Evolutionary conservation across 1,140 invertebrate genomes (phyloP), one percentile per base, ranked within the genome.

Genomic region (Drosophila persimilis): DNA sequence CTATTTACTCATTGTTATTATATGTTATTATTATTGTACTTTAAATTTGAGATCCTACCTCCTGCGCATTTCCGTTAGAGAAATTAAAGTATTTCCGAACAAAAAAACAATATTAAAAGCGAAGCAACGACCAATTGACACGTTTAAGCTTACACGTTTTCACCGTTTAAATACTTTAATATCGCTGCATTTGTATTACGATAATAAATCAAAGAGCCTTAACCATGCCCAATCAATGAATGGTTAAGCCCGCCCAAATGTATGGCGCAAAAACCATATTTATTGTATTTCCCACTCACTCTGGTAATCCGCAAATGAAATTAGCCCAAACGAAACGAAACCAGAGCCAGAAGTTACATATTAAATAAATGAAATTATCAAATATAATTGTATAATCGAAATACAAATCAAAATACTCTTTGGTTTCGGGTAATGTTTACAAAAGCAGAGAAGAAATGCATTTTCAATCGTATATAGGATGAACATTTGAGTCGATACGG

Each of bases 141-240:
- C 9, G n/a, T 41, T 41, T 17, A 48, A 24, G 17, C 44, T 39
- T 31, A 55, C 29, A 43, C 0, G 5, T 35, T 26, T 55, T 17
- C 5, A n/a, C 2, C 26, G 20, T 20, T 20, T 20, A 20, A 20
- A 46, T 43, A 55, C 31, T 31, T 46, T 35, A 55, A 35, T 26
- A 50, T 15, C 1, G 17, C 5, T 48, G n/a, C 13, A 66, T 66
- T 71, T 29, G 46, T 47, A 60, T 52, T 52, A 11, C 35, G 31
- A 59, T 56, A 59, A 76, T 77, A 80, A 76, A 80, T 80, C 67
- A 77, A 59, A 8, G 24, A 62, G 66, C 48, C 64, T 80, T 71
- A 70, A 52, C 11, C 7, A 26, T 22, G 41, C 22, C 57, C 57
- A 59, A 58, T 70, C 55, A 70, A 59, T 54, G 35, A 22, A 26